Evolutionary conservation across 2,888 invertebrate species (phyloP).

Genomic region (Rhagonycha fulva): DNA sequence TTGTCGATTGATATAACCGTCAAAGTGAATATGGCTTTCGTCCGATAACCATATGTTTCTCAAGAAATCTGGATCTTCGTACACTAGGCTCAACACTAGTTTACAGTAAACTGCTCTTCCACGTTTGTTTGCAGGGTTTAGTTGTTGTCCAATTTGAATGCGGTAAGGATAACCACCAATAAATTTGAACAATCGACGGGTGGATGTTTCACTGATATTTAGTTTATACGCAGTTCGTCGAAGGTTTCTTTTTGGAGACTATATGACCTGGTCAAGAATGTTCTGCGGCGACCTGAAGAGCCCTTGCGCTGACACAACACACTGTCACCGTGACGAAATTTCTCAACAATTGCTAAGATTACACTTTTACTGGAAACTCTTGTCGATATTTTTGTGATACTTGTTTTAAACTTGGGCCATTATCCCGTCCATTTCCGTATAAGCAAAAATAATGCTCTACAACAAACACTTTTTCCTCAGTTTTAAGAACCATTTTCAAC

Average conservation of each 20-base stretch:
- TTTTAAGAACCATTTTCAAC: no score
- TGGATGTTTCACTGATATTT: background rate
- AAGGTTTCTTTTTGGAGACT: background rate
- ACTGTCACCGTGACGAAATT: no score
- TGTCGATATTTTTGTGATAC: no score
- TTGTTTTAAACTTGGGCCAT: no score
- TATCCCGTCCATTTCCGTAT: no score
- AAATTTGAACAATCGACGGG: background rate
- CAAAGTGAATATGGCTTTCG: constrained; percentile 7
- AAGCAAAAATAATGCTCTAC: no score
- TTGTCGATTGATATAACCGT: constrained; percentile 1
- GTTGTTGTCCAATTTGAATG: no score
- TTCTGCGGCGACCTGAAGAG: background rate
- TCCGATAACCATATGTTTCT: constrained; percentile 1
- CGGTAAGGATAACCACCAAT: background rate
- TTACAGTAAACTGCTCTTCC: background rate
- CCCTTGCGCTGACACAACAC: no score
- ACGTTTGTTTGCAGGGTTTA: background rate
- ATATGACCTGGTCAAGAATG: background rate
- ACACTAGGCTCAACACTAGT: constrained; percentile 1
- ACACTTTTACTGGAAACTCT: no score
- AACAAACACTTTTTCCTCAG: no score
- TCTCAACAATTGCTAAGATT: no score
- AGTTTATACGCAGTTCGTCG: background rate
- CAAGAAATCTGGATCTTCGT: background rate